Base-by-base conservation (phyloP, 1,140 invertebrate genomes). In the Heliconius nattereri region DNA sequence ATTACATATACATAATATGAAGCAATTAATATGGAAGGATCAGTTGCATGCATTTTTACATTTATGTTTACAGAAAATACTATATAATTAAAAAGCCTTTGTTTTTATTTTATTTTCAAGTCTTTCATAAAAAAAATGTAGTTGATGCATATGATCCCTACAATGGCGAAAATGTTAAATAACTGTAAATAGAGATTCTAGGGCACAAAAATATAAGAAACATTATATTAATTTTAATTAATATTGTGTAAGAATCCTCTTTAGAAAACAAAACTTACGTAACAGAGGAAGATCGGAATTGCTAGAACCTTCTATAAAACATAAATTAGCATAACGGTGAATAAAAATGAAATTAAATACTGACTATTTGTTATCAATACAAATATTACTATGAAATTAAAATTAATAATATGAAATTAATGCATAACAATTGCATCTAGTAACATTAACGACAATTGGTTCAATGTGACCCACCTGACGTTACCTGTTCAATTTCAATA, bases 131-230 rank as follows among this genome's bases (percentile, higher is more conserved):
- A 66, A 66, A 35, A 66, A 66, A 16, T 57, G 26, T 66, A 8
- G 13, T 26, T 37, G 35, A 80, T 80, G 78, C 78, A 80, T 20
- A 19, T 80, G 78, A 80, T 71, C 78, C 78, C 75, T 76, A 76
- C 75, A 16, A 45, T 40, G 35, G 16, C 26, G 60, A 37, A 57
- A 32, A 45, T 45, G 13, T 45, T 45, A 45, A 45, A 45, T 45
- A 5, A 45, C 40, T 45, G 40, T 16, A 16, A 45, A 8, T 20
- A 57, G 29, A 75, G 26, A 37, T 26, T 66, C 60, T 66, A 66
- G 1, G 8, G 20, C 23, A 66, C 13, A 66, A 29, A 66, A 66
- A 23, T 23, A 57, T 9, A 57, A 57, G n/a, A 66, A 66, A 52
- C 49, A 52, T 52, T 20, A 52, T 52, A 52, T 52, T 52, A 26